Evolutionary conservation across 2,113 vertebrate genomes (phyloP), one percentile per base, ranked within the genome.

Genomic region (Coptodon rendalli): DNA sequence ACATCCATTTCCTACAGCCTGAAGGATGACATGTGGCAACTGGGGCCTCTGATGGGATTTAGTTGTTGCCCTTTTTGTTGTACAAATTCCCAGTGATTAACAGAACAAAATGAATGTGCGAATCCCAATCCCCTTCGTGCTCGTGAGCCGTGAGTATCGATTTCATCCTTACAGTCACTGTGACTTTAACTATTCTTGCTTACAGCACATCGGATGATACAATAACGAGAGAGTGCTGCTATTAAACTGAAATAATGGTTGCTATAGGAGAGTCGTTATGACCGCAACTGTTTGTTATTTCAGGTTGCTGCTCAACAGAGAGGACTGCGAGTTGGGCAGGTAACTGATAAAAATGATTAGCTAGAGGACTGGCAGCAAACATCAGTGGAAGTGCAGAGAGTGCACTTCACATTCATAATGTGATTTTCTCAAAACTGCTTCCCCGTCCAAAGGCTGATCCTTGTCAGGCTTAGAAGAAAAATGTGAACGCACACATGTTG

Each of bases 1-100:
- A 90, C 95, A 96, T 96, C 93, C 92, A 96, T 96, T 96, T 96
- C 93, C 93, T 91, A 87, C 89, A 86, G 91, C 50, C 90, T 63
- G 53, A 71, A 91, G 86, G 91, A 93, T 96, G 95, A 95, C 95
- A 94, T 86, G 88, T 87, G 88, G 89, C 87, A 84, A 82, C 85
- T 45, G 86, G 86, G 88, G 90, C 81, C 86, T 89, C 81, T 87
- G 86, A 89, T 84, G 86, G 57, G 87, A 85, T 92, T 89, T 83
- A 83, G 48, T 17, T 84, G 61, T 81, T 54, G 80, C 59, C 66
- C 59, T 83, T 79, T 86, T 56, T 79, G 86, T 91, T 81, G 27
- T 53, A 73, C 85, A 83, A 85, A 81, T 48, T 84, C 81, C 76
- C 66, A 31, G 82, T 81, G 88, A 92, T 93, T 92, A 93, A 89